Evolutionary conservation across 1,140 invertebrate species (phyloP).

Genomic region (Elysia chlorotica): DNA sequence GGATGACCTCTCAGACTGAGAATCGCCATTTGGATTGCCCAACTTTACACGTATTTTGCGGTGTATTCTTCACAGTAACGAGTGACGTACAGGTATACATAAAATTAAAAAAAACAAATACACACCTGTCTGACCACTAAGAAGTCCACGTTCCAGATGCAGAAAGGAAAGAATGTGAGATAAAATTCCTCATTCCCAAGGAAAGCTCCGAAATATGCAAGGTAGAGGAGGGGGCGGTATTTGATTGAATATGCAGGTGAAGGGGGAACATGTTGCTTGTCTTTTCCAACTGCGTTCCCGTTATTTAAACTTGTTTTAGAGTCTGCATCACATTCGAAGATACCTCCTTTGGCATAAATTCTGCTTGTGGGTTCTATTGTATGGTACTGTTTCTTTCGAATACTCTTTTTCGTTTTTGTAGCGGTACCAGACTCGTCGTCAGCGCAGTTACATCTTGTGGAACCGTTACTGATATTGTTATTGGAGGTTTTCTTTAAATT

Average conservation of each 20-base stretch:
- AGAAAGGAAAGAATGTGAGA: conserved; percentile 72
- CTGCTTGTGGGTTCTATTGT: background rate
- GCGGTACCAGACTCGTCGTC: background rate
- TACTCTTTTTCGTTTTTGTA: background rate
- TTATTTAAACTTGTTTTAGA: background rate
- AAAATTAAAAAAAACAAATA: too few species aligned
- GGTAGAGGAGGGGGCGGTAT: conserved; percentile 85
- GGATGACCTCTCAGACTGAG: too few species aligned
- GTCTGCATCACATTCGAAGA: background rate
- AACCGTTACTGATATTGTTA: background rate
- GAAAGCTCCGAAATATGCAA: conserved; percentile 81
- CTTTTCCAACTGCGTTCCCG: background rate
- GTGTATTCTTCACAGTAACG: too few species aligned
- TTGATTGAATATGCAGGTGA: conserved; percentile 62
- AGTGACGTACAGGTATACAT: too few species aligned
- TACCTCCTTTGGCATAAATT: background rate
- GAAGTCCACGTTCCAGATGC: conserved; percentile 83
- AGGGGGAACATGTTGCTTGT: background rate
- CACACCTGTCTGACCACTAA: conserved; percentile 66
- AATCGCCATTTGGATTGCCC: too few species aligned
- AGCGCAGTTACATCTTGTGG: background rate
- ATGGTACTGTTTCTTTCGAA: background rate
- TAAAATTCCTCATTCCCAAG: conserved; percentile 91
- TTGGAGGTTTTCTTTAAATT: background rate
- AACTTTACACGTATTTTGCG: too few species aligned